Evolutionary conservation across 1,140 invertebrate genomes (phyloP).

Genomic region (Lordiphosa mommai): DNA sequence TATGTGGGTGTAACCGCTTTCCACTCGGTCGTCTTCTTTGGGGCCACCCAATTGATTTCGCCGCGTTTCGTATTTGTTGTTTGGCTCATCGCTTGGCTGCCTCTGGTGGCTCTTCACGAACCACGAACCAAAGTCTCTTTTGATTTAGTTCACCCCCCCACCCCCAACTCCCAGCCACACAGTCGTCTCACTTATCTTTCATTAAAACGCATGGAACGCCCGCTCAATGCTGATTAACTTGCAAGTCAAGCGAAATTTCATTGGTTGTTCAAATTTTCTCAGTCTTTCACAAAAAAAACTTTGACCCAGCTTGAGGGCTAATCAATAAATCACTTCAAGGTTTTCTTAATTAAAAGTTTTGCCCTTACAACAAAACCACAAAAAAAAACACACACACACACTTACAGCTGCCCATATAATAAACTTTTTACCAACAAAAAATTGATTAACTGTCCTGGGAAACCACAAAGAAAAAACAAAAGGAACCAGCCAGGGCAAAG

Average conservation of each 20-base stretch:
- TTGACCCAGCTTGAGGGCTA: slow-evolving; percentile 42
- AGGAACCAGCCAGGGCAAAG: slow-evolving; percentile 31
- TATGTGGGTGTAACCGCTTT: slow-evolving; percentile 17
- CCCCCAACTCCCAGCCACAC: background rate
- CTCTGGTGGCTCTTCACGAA: slow-evolving; percentile 4
- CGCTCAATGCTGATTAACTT: slow-evolving; percentile 45
- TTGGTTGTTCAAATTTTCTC: slow-evolving; percentile 23
- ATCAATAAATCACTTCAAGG: slow-evolving; percentile 80
- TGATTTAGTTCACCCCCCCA: slow-evolving; percentile 25
- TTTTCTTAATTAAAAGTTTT: slow-evolving; percentile 80
- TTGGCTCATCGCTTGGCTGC: slow-evolving; percentile 36
- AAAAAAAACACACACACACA: slow-evolving; percentile 30
- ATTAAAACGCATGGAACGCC: slow-evolving; percentile 34
- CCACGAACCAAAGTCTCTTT: background rate
- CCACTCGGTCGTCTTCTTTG: slow-evolving; percentile 21
- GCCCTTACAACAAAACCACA: slow-evolving; percentile 57
- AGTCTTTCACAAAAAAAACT: slow-evolving; percentile 45
- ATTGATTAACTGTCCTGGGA: slow-evolving; percentile 66
- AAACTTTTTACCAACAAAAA: slow-evolving; percentile 54
- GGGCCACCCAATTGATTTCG: slow-evolving; percentile 49
- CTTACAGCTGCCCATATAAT: slow-evolving; percentile 15
- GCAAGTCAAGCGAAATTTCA: slow-evolving; percentile 36
- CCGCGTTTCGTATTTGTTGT: slow-evolving; percentile 66
- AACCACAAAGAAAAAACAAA: slow-evolving; percentile 52
- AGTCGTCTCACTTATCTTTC: slow-evolving; percentile 43